Conservation (phyloP, 1,140 invertebrate species). For the Thalassaphorura encarpata region DNA sequence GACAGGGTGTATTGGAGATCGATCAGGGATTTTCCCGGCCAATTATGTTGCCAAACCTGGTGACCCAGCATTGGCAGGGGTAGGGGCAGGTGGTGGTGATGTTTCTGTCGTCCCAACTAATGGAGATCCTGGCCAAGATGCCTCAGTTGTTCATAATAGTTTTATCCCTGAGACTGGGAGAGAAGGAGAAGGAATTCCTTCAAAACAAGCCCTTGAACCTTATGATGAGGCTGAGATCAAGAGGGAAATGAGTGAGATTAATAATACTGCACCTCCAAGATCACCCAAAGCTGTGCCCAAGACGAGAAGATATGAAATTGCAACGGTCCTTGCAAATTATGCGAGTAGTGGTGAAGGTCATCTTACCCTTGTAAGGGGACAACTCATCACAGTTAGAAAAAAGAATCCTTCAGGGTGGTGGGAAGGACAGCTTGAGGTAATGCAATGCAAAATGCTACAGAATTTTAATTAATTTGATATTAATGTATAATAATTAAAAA, state of each 20-base stretch:
- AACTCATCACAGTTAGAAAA: constrained; percentile 89
- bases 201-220: constrained; percentile 23
- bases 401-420: constrained; percentile 96
- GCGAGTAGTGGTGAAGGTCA: constrained; percentile 82
- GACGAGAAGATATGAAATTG: constrained; percentile 74
- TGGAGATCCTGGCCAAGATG: neutral
- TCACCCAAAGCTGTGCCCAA: constrained; percentile 33
- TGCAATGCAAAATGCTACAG: neutral
- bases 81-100: constrained; percentile 5
- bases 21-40: constrained; percentile 87
- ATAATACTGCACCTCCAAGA: constrained; percentile 18
- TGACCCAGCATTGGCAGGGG: constrained; percentile 10
- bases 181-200: constrained; percentile 2
- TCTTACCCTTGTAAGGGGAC: constrained; percentile 78
- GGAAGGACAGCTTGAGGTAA: constrained; percentile 93
- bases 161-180: neutral
- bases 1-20: constrained; percentile 79
- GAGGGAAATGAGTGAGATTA: constrained; percentile 31
- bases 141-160: neutral
- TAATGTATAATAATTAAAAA: too few species aligned
- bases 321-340: constrained; percentile 77
- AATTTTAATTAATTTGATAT: constrained; percentile 4
- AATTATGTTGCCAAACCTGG: constrained; percentile 71
- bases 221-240: constrained; percentile 31
- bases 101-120: constrained; percentile 13